Base-by-base conservation (phyloP, 53 echinoderm and acorn worm genomes). In the Paracentrotus lividus region DNA sequence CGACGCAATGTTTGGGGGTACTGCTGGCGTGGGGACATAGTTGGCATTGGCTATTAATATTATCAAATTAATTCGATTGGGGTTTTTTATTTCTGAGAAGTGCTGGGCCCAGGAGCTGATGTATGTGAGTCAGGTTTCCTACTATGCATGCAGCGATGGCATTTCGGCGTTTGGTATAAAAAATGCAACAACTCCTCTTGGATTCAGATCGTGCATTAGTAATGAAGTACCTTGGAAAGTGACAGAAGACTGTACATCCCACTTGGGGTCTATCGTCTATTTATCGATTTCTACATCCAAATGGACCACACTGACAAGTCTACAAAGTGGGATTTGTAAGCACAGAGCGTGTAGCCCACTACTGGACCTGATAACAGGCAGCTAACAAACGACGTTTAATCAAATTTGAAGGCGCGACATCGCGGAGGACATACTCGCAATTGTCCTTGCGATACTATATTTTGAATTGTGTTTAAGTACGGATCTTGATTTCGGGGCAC, bases 241-340 rank as follows among this genome's bases (percentile, higher is more conserved):
- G 86, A 55, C 86, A 86, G 20, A 26, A 58, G 59, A 89, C 43
- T 42, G 38, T 38, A 64, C 60, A 89, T 61, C 89, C 42, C 42
- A 43, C 65, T 43, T 38, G 65, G 38, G 61, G n/a, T 57, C 24
- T 43, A 60, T 38, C 64, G 65, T 89, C 65, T 64, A 21, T 64
- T 61, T 89, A 89, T 89, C 89, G 89, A 89, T 89, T 89, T 55
- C 55, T 86, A 18, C 86, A 36, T 56, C 86, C 86, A 86, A 86
- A 56, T 86, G 86, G 86, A 86, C 86, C 86, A 8, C 86, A 8
- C 20, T 53, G 56, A 86, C 86, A 86, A 36, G 86, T 21, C n/a
- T 36, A 47, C 34, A 86, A 86, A 56, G 86, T 55, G 47, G 34
- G 86, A 86, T 56, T 86, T 55, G 55, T 31, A 86, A 86, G 56